phyloP scores from a whole-genome alignment of 2,797 vertebrate species.

The Ctenopoma multispine region DNA sequence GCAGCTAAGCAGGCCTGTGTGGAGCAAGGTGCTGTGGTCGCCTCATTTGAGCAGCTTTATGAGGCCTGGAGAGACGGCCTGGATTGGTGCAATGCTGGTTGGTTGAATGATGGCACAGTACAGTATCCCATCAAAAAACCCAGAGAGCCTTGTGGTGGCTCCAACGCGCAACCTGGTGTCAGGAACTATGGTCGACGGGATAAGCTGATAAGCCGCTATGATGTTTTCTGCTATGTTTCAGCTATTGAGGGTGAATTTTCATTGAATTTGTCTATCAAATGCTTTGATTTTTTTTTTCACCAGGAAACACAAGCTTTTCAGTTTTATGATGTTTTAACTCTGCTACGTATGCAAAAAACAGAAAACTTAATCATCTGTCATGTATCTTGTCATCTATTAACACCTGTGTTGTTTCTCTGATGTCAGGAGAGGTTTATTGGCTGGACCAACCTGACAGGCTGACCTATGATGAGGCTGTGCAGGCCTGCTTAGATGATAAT shows the following conservation, averaged over 20 bases:
- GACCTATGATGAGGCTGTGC: constrained; percentile 90
- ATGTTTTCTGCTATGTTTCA: constrained; percentile 94
- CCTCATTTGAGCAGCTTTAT: constrained; percentile 90
- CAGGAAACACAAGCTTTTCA: not conserved
- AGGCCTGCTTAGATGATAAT: constrained; percentile 88
- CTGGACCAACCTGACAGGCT: constrained; percentile 91
- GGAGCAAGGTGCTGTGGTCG: constrained; percentile 88
- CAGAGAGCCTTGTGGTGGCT: constrained; percentile 91
- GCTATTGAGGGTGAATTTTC: constrained; percentile 86
- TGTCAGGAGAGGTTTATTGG: constrained; percentile 92
- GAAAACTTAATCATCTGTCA: not conserved
- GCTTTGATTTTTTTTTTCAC: not conserved
- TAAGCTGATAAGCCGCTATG: constrained; percentile 86
- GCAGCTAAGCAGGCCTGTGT: constrained; percentile 87
- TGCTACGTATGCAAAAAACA: too few species aligned
- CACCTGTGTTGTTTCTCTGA: constrained; percentile 11
- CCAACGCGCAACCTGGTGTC: constrained; percentile 86
- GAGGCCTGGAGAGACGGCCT: constrained; percentile 91
- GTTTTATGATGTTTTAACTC: too few species aligned
- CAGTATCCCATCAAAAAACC: constrained; percentile 95
- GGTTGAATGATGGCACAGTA: constrained; percentile 93
- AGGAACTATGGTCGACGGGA: constrained; percentile 92
- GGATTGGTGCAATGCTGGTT: constrained; percentile 98
- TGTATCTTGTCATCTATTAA: not conserved
- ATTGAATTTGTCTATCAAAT: not conserved